These are phyloP conservation scores for Pangasius macronema DNA, from an alignment of 2,797 vertebrate species.

Conservation along the genomic window DNA sequence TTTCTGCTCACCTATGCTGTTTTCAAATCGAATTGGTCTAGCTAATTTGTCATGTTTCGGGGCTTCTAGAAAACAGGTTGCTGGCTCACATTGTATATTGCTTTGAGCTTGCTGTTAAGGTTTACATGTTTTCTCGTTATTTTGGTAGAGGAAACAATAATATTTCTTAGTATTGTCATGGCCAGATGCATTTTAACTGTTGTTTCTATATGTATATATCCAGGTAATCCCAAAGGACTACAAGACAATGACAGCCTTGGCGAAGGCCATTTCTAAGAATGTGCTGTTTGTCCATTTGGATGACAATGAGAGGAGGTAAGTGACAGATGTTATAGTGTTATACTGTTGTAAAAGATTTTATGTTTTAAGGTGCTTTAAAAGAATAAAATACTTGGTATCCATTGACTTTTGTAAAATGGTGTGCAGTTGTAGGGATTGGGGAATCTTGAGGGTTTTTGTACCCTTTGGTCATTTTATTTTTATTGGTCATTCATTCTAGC, in stretches of 20 bases:
- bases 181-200: not conserved
- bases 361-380: not conserved
- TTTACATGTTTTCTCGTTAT: no score
- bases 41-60: no score
- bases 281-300: conserved; percentile 96
- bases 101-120: no score
- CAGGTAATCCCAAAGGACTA: conserved; percentile 99
- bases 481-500: not conserved
- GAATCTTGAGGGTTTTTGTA: not conserved
- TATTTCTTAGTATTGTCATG: not conserved
- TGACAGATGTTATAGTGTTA: not conserved
- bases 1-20: no score
- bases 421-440: not conserved
- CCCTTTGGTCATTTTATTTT: not conserved
- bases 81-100: no score
- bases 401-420: not conserved
- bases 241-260: conserved; percentile 97
- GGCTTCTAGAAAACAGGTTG: no score
- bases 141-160: no score
- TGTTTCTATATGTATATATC: conserved; percentile 46
- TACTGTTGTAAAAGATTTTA: not conserved
- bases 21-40: no score
- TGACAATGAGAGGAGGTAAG: conserved; percentile 95
- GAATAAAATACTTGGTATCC: not conserved
- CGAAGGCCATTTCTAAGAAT: conserved; percentile 96